phyloP scores from a whole-genome alignment of 1,140 invertebrate species.

The Batillaria attramentaria region DNA sequence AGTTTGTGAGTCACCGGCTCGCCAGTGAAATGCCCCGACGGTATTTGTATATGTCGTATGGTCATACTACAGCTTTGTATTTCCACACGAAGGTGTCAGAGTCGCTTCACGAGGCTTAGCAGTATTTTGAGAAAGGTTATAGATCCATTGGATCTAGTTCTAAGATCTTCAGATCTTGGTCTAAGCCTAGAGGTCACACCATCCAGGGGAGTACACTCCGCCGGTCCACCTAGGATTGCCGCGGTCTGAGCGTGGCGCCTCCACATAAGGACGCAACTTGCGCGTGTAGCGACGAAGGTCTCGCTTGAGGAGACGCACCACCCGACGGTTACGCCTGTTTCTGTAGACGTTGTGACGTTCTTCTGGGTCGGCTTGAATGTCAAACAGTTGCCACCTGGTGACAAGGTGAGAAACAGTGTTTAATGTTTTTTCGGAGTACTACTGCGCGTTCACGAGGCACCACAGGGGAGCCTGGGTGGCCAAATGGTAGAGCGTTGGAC shows the following conservation, averaged over 20 bases:
- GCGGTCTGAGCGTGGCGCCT: neutral
- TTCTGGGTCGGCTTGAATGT: slow-evolving; percentile 8
- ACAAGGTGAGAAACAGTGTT: too few relatives aligned
- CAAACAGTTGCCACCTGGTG: slow-evolving; percentile 26
- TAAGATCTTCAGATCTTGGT: neutral
- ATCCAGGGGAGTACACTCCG: slow-evolving; percentile 14
- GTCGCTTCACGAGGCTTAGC: slow-evolving; percentile 45
- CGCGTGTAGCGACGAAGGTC: neutral
- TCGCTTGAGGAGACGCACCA: neutral
- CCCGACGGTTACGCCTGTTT: neutral
- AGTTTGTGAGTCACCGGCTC: too few relatives aligned
- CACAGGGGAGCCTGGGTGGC: too few relatives aligned
- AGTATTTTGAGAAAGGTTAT: slow-evolving; percentile 39
- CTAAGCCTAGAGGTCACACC: neutral
- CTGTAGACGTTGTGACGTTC: slow-evolving; percentile 24
- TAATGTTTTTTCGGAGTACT: too few relatives aligned
- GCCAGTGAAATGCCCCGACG: neutral
- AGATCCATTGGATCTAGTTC: neutral
- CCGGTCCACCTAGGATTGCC: neutral
- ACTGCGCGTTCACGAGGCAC: too few relatives aligned
- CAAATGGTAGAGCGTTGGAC: too few relatives aligned
- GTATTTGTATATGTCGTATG: neutral
- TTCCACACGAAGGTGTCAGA: slow-evolving; percentile 42
- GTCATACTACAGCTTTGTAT: slow-evolving; percentile 45
- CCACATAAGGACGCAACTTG: slow-evolving; percentile 1